Evolutionary conservation across 2,888 invertebrate species (phyloP).

Genomic region (Notodonta ziczac): DNA sequence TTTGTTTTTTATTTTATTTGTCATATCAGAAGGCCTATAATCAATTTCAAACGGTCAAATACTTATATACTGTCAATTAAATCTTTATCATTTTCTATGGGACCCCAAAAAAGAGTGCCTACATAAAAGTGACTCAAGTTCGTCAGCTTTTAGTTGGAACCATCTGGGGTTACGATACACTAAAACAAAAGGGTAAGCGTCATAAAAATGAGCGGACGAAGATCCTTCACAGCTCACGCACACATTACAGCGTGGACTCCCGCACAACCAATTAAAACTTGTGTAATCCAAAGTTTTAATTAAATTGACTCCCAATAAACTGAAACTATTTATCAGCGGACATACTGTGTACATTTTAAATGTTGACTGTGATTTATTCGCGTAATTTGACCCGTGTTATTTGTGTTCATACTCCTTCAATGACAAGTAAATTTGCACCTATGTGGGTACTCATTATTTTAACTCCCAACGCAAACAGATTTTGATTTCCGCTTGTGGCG

Average conservation of each 20-base stretch:
- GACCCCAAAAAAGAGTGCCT: background rate
- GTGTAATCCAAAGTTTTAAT: constrained; percentile 58
- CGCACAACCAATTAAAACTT: constrained; percentile 55
- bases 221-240: constrained; percentile 21
- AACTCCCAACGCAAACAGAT: too few relatives aligned
- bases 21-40: too few relatives aligned
- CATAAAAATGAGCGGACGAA: constrained; percentile 33
- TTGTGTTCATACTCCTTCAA: background rate
- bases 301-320: constrained; percentile 54
- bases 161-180: background rate
- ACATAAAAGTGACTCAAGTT: background rate
- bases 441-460: background rate
- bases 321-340: constrained; percentile 47
- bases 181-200: constrained; percentile 24
- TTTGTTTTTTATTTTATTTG: too few relatives aligned
- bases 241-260: constrained; percentile 27
- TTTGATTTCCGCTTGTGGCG: too few relatives aligned
- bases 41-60: too few relatives aligned
- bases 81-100: too few relatives aligned
- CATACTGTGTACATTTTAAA: constrained; percentile 32
- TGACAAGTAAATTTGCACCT: constrained; percentile 14
- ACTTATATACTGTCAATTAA: too few relatives aligned
- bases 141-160: background rate
- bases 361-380: constrained; percentile 26
- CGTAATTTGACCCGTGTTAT: constrained; percentile 3